Base-by-base conservation (phyloP, 2,888 invertebrate species). In the Proisotoma minuta region DNA sequence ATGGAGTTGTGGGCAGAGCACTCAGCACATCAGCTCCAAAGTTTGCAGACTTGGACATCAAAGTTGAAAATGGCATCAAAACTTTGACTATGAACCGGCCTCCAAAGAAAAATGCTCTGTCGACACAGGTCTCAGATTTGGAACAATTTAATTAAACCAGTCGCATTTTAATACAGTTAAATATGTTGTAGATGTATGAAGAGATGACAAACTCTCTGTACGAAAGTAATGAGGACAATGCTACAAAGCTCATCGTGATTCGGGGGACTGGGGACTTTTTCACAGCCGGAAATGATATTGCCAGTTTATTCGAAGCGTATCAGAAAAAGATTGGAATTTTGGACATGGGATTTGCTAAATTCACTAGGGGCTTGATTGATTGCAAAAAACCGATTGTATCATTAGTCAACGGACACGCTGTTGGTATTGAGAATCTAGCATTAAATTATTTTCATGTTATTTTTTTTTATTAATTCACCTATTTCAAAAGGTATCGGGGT, bases 361-460 rank as follows among this genome's bases (percentile, higher is more conserved):
- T 88, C 79, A 82, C 93, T 1, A 80, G 82, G 62, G 82, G 88
- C 0, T 85, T 93, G 70, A 89, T 95, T 68, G 84, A 85, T 70
- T 93, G 90, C 77, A 89, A 91, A 0, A 98, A 98, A 79, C 79
- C 93, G 34, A 77, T 98, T 50, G 82, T 96, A 66, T 89, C 88
- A 15, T 80, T 95, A 62, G 87, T 97, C 0, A 95, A 97, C 82
- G 97, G 97, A 2, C 95, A 94, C 49, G 91, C 94, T n/a, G 85
- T 97, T 73, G 97, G 97, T 24, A n/a, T n/a, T n/a, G n/a, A n/a
- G n/a, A n/a, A n/a, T n/a, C n/a, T n/a, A n/a, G n/a, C n/a, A n/a
- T n/a, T n/a, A n/a, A n/a, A n/a, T n/a, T n/a, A n/a, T n/a, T n/a
- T n/a, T n/a, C n/a, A n/a, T n/a, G n/a, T n/a, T n/a, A n/a, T n/a